These are phyloP conservation scores for Erpetoichthys calabaricus DNA, from an alignment of 2,797 vertebrate species.

Conservation along the genomic window DNA sequence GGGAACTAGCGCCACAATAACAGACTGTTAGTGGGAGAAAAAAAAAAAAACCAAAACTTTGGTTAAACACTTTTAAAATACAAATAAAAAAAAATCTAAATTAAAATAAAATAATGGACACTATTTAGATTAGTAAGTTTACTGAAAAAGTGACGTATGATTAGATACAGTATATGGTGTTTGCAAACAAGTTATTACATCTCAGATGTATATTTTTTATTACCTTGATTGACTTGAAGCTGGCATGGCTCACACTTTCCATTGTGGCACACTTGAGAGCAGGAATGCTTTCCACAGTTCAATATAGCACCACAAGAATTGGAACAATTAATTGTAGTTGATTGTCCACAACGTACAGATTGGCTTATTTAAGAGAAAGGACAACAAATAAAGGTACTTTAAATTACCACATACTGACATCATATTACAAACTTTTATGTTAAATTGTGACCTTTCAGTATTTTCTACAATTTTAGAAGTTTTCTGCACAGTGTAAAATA, in stretches of 20 bases:
- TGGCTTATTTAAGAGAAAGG: slow-evolving; percentile 47
- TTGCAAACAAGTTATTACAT: too few relatives aligned
- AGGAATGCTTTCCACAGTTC: slow-evolving; percentile 78
- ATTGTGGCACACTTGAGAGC: slow-evolving; percentile 74
- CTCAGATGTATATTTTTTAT: slow-evolving; percentile 2
- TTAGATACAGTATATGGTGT: too few relatives aligned
- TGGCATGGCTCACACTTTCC: slow-evolving; percentile 75
- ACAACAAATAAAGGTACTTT: background rate
- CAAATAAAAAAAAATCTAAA: background rate
- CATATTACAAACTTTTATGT: too few relatives aligned
- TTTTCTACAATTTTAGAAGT: too few relatives aligned
- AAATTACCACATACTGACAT: too few relatives aligned
- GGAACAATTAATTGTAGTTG: slow-evolving; percentile 63
- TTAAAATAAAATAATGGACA: too few relatives aligned
- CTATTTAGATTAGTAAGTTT: too few relatives aligned
- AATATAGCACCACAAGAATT: slow-evolving; percentile 64
- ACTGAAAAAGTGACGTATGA: too few relatives aligned
- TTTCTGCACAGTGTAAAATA: too few relatives aligned
- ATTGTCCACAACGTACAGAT: slow-evolving; percentile 83
- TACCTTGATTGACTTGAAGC: slow-evolving; percentile 70
- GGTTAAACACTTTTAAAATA: background rate
- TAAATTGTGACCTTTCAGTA: too few relatives aligned
- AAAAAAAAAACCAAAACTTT: background rate
- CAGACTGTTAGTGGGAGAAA: slow-evolving; percentile 49
- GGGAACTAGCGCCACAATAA: slow-evolving; percentile 67